Base-by-base conservation (phyloP, 1,140 invertebrate genomes). In the Pachypsylla venusta region DNA sequence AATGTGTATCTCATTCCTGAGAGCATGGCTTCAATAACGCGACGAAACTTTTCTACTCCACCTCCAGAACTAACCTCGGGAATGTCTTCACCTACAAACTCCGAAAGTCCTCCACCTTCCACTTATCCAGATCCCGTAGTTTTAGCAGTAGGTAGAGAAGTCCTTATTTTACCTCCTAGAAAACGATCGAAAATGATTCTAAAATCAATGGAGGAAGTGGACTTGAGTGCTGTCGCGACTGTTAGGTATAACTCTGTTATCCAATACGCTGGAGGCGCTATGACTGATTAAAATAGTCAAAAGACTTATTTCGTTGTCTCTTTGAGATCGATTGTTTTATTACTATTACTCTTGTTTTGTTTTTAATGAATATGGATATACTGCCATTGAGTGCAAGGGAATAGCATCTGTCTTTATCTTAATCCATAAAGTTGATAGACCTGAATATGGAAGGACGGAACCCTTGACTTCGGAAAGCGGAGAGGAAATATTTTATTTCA, bases 161-260 rank as follows among this genome's bases (percentile, higher is more conserved):
- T 77, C 55, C 75, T 85, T 20, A 84, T 79, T 30, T 69, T 89
- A 48, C 86, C 86, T 10, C 79, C 83, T 2, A 73, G 86, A 40
- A 90, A 90, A 71, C 76, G 86, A 2, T 78, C 75, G 53, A 88
- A 85, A 67, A 80, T 86, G 72, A 87, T 88, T 64, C 77, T 84
- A 55, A 78, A 83, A 60, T 81, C 80, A 0, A 80, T 81, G 74
- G 78, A 81, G 61, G 64, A 72, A 25, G 70, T 74, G 25, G 70
- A 67, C 66, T 74, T 74, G 66, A 76, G 22, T 64, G 70, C 56
- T 66, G 58, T 65, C 10, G 61, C 70, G 61, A 63, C 72, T 62
- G 71, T 77, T 62, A 73, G 85, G 53, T 81, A 86, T 65, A 86
- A 79, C 63, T 86, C 85, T 0, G 86, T 89, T 39, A 89, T 89